Conservation (phyloP, 2,888 invertebrate genomes). For the Theristus sp. region DNA sequence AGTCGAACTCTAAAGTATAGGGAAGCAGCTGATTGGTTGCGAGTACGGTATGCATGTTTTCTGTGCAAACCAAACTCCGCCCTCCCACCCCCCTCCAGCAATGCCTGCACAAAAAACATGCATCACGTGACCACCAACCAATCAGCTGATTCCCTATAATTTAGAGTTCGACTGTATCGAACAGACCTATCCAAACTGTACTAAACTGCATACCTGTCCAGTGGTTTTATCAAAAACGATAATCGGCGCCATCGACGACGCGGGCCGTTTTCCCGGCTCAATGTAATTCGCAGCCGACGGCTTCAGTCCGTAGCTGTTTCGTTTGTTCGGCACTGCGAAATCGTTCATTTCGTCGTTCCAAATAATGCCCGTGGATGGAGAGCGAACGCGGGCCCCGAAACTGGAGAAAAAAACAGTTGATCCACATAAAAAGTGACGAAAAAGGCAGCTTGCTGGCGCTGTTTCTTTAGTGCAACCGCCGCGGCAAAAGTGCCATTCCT, state of each 20-base stretch:
- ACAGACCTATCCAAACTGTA: no score
- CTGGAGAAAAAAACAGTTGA: constrained; percentile 37
- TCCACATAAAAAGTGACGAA: not conserved
- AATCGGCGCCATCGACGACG: constrained; percentile 72
- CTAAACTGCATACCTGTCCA: no score
- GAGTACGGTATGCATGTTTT: no score
- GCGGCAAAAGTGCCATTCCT: not conserved
- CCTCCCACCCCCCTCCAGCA: no score
- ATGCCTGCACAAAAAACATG: no score
- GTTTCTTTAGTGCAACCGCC: not conserved
- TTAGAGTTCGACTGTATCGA: no score
- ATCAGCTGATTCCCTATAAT: no score
- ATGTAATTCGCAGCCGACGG: constrained; percentile 65
- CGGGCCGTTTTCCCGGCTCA: constrained; percentile 53
- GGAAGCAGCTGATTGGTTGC: no score
- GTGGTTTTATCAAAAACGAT: constrained; percentile 43
- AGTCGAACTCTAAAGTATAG: no score
- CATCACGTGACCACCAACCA: no score
- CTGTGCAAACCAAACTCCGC: no score
- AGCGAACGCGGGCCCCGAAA: constrained; percentile 58
- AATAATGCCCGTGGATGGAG: constrained; percentile 61
- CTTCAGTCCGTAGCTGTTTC: constrained; percentile 26
- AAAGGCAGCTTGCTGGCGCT: not conserved
- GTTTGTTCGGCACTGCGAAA: constrained; percentile 49
- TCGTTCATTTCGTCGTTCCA: constrained; percentile 82